Evolutionary conservation across 2,113 vertebrate species (phyloP).

Genomic region (Tonatia bakeri): DNA sequence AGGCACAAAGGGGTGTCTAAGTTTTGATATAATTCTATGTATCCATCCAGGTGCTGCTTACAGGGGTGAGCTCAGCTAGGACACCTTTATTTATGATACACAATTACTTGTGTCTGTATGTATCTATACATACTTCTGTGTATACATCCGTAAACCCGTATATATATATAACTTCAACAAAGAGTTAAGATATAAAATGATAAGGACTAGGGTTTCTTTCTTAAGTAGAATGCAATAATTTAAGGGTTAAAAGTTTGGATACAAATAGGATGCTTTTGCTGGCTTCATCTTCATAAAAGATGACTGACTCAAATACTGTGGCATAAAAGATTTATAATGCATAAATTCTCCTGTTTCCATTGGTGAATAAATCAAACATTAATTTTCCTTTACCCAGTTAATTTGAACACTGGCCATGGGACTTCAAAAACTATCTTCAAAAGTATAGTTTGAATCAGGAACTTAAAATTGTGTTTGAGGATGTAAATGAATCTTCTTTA

Average conservation of each 20-base stretch:
- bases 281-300: neutral
- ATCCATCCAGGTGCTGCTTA: neutral
- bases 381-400: neutral
- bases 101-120: neutral
- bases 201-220: neutral
- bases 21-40: neutral
- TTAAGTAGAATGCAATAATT: neutral
- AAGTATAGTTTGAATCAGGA: neutral
- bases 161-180: neutral
- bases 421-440: neutral
- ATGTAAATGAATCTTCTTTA: neutral
- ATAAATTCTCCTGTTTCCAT: neutral
- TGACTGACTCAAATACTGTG: neutral
- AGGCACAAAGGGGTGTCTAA: neutral
- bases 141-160: neutral
- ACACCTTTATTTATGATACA: neutral
- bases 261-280: neutral
- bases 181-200: neutral
- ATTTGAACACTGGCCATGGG: neutral
- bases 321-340: neutral
- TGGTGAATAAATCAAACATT: conserved; percentile 3
- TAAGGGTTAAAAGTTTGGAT: neutral
- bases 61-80: neutral
- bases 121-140: no score
- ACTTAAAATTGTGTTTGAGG: neutral